Base-by-base conservation (phyloP, 2,888 invertebrate genomes). In the Chrysodeixis includens region DNA sequence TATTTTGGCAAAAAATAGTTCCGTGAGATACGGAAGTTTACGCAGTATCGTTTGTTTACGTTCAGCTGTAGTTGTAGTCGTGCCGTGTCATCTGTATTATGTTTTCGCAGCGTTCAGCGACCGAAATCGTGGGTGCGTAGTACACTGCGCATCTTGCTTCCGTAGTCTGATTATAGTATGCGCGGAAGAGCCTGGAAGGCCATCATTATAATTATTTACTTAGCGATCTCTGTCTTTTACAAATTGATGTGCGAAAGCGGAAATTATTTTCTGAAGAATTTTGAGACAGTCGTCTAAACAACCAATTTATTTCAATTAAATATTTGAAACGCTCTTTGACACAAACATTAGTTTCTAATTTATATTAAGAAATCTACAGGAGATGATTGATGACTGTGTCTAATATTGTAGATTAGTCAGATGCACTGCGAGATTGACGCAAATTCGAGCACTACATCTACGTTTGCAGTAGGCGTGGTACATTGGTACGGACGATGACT, bases 101-200 rank as follows among this genome's bases (percentile, higher is more conserved):
- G 71, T 73, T 76, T 76, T 69, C 70, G 69, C 49, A 79, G 70
- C 75, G 74, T 78, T 77, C 78, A 74, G 74, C 71, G 63, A 71
- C 75, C 81, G 78, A 83, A 81, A 79, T 79, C 74, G 83, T 85
- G 82, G 79, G 81, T 81, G 81, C 76, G 71, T 80, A 79, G 77
- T 83, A 79, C 74, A 78, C 71, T 62, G 64, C 79, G 78, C 82
- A 83, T 86, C 76, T 76, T 62, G 76, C 90, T 93, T 94, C 94
- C 94, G 92, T 88, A 83, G 78, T 88, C 93, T 89, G 89, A 90
- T 90, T 93, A 92, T 92, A 93, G 93, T 88, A 85, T 74, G 86
- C 80, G 81, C 94, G 94, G 94, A 94, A 93, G 91, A 90, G 78
- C 78, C 83, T 75, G 86, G 89, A 90, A 93, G 94, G 93, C 66